Conservation (phyloP, 2,888 invertebrate genomes). For the Melipona beecheii region DNA sequence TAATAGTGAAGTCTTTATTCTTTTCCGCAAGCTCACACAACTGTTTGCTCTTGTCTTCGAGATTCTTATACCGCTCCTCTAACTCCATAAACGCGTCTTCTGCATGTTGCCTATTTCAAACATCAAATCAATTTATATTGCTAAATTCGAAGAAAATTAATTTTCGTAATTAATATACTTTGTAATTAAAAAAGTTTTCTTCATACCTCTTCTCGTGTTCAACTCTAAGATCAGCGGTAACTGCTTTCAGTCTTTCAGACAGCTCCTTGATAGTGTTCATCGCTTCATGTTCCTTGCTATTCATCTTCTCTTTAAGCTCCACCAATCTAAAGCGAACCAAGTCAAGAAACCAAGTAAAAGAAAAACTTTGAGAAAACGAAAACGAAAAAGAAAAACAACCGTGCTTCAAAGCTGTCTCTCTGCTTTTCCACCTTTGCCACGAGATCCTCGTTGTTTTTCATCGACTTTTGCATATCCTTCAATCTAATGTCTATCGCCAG, state of each 20-base stretch:
- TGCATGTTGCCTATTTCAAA: slow-evolving; percentile 53
- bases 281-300: slow-evolving; percentile 68
- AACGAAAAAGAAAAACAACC: slow-evolving; percentile 60
- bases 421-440: slow-evolving; percentile 76
- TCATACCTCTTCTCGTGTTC: slow-evolving; percentile 69
- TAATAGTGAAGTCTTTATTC: slow-evolving; percentile 40
- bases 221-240: slow-evolving; percentile 44
- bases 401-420: slow-evolving; percentile 74
- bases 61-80: slow-evolving; percentile 57
- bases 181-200: background rate
- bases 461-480: slow-evolving; percentile 73
- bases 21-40: slow-evolving; percentile 68
- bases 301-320: slow-evolving; percentile 74
- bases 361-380: background rate
- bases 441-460: slow-evolving; percentile 72
- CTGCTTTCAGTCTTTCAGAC: slow-evolving; percentile 59
- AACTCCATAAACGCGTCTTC: slow-evolving; percentile 62
- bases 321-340: slow-evolving; percentile 65
- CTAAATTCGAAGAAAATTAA: too few species aligned
- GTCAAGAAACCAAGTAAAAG: slow-evolving; percentile 15
- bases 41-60: slow-evolving; percentile 71
- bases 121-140: background rate
- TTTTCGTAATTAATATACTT: too few species aligned
- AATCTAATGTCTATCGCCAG: slow-evolving; percentile 62
- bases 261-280: slow-evolving; percentile 60